Evolutionary conservation across 2,888 invertebrate species (phyloP).

Genomic region (Lottia gigantea): DNA sequence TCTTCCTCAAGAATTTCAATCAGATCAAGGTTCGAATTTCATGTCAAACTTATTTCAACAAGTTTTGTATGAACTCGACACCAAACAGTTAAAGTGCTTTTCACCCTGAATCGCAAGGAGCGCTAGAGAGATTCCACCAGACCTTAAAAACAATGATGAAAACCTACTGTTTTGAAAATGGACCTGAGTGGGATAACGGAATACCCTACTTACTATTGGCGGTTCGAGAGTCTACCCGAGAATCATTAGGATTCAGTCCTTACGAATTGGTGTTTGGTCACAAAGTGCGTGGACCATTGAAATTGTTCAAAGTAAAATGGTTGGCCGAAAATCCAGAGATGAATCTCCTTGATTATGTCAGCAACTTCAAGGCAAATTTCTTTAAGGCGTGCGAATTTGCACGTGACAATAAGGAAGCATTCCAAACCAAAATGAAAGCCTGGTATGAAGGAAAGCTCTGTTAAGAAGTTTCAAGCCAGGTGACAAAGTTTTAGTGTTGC

Average conservation of each 20-base stretch:
- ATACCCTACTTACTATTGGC: slow-evolving; percentile 27
- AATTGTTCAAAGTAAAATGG: no score
- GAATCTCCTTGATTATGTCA: neutral
- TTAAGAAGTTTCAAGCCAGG: slow-evolving; percentile 14
- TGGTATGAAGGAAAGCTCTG: slow-evolving; percentile 15
- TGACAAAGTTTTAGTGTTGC: slow-evolving; percentile 12
- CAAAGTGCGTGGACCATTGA: no score
- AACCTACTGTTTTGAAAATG: slow-evolving; percentile 29
- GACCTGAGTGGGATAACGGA: slow-evolving; percentile 28
- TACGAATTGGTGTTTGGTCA: slow-evolving; percentile 24
- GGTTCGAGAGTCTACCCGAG: slow-evolving; percentile 30
- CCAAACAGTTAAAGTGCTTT: slow-evolving; percentile 27
- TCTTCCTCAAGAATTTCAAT: slow-evolving; percentile 20
- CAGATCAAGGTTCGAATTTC: slow-evolving; percentile 34
- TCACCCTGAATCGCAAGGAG: slow-evolving; percentile 29
- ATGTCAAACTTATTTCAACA: slow-evolving; percentile 34
- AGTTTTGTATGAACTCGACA: slow-evolving; percentile 28
- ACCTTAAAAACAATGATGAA: slow-evolving; percentile 27
- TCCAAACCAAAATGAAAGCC: slow-evolving; percentile 7
- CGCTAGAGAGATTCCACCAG: slow-evolving; percentile 32
- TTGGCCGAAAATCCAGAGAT: neutral
- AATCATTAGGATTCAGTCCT: slow-evolving; percentile 22
- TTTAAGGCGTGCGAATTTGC: slow-evolving; percentile 20
- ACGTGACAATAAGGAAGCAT: slow-evolving; percentile 6
- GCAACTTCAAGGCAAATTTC: slow-evolving; percentile 12